Evolutionary conservation across 2,888 invertebrate genomes (phyloP).

Genomic region (Drosophila emarginata): DNA sequence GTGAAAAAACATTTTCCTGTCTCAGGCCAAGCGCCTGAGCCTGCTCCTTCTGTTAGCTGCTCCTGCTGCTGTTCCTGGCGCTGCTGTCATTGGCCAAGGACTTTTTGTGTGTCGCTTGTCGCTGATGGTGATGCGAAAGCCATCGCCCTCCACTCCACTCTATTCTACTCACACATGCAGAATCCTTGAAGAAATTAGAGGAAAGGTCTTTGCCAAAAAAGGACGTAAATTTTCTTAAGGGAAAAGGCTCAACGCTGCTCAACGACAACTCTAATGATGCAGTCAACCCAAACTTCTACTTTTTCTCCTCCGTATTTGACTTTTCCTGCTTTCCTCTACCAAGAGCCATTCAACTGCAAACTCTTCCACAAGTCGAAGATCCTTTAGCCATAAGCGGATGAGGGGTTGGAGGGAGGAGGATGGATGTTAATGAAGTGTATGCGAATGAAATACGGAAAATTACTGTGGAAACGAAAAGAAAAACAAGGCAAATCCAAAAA

Average conservation of each 20-base stretch:
- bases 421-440: constrained; percentile 74
- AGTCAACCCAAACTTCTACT: constrained; percentile 49
- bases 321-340: constrained; percentile 24
- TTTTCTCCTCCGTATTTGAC: constrained; percentile 12
- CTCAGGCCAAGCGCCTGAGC: constrained; percentile 72
- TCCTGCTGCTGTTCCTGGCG: constrained; percentile 40
- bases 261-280: constrained; percentile 78
- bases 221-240: constrained; percentile 61
- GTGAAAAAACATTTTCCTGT: constrained; percentile 82
- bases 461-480: constrained; percentile 56
- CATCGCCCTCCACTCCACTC: constrained; percentile 21
- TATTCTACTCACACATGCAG: constrained; percentile 51
- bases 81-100: constrained; percentile 81
- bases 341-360: constrained; percentile 74
- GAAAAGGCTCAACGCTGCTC: constrained; percentile 59
- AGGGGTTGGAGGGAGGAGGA: not conserved
- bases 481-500: constrained; percentile 43
- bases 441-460: constrained; percentile 77
- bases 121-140: constrained; percentile 52
- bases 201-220: constrained; percentile 68
- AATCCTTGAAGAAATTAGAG: constrained; percentile 72
- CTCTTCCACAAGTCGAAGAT: constrained; percentile 27
- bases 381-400: constrained; percentile 41
- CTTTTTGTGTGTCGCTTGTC: constrained; percentile 73
- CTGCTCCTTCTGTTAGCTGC: constrained; percentile 42